Percentiles rank a stretch among this genome's conserved stretches.
Conservation (phyloP, 53 echinoderm and acorn worm genomes). For the Crossaster papposus region DNA sequence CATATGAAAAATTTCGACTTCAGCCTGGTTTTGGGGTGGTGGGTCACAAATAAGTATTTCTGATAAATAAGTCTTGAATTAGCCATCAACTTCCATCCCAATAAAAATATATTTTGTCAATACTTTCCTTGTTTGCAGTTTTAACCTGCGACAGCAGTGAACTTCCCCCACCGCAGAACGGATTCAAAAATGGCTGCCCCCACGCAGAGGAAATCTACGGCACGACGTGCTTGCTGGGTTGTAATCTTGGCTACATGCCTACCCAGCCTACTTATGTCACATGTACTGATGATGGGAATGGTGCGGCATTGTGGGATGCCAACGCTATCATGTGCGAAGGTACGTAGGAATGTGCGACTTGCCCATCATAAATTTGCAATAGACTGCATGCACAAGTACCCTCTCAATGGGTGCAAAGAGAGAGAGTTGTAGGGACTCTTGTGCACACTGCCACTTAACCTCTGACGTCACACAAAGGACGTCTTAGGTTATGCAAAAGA, state of each 20-base stretch:
- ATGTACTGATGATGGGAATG: conserved; percentile 73
- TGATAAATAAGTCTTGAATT: too few relatives aligned
- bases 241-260: conserved; percentile 82
- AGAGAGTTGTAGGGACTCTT: too few relatives aligned
- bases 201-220: conserved; percentile 57
- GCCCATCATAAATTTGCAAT: too few relatives aligned
- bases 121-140: conserved; percentile 38
- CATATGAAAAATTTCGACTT: too few relatives aligned
- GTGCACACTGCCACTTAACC: too few relatives aligned
- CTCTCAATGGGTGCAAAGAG: too few relatives aligned
- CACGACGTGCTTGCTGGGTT: conserved; percentile 62
- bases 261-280: conserved; percentile 48
- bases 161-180: conserved; percentile 77
- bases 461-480: too few relatives aligned
- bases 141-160: conserved; percentile 72
- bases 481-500: too few relatives aligned
- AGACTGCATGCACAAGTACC: too few relatives aligned
- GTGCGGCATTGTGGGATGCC: conserved; percentile 68
- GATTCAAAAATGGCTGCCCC: conserved; percentile 70
- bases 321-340: conserved; percentile 75
- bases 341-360: conserved; percentile 18
- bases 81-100: too few relatives aligned
- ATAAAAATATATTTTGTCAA: background rate
- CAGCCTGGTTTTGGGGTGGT: too few relatives aligned
- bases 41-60: too few relatives aligned